Evolutionary conservation across 1,140 invertebrate species (phyloP), one percentile per base, ranked within the genome.

Genomic region (Pentalonia nigronervosa): DNA sequence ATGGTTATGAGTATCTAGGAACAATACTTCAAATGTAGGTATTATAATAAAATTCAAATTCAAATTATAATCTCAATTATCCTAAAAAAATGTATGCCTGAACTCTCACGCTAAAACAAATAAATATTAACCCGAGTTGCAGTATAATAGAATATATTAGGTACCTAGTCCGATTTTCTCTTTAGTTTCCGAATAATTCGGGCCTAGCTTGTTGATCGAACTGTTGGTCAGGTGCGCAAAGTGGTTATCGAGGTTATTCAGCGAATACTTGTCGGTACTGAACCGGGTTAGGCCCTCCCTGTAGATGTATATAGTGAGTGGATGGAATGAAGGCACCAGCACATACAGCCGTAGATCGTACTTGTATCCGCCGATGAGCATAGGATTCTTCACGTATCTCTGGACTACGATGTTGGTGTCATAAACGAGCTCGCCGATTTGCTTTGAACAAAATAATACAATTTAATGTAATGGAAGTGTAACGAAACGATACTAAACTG

Each of bases 211-310:
- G 96, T 97, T 99, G 94, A 96, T 97, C 94, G 97, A 98, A 84
- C 97, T 98, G 95, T 99, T 99, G 2, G 98, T 99, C 48, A 99
- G 95, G 95, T 99, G 98, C 21, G 98, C 97, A 95, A 98, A 99
- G 94, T 97, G 97, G 95, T 99, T 98, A 93, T 97, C 96, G 76
- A 99, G 95, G 94, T 97, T 97, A 1, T 97, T 97, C 45, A 98
- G 95, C 90, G 97, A 97, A 93, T 98, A 98, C 95, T 98, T 98
- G 47, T 98, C 97, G 0, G 98, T 98, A 56, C 96, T 96, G 94
- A 95, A 95, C 45, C 95, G 93, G 7, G 97, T 97, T 94, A 98
- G 96, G 14, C 98, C 98, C 94, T 98, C 97, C 94, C 97, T 97
- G 95, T 98, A 98, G 30, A 98, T 95, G 95, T 98, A 98, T 84